These are phyloP conservation scores for Microcaecilia unicolor DNA, from an alignment of 2,797 vertebrate genomes.

Conservation along the genomic window DNA sequence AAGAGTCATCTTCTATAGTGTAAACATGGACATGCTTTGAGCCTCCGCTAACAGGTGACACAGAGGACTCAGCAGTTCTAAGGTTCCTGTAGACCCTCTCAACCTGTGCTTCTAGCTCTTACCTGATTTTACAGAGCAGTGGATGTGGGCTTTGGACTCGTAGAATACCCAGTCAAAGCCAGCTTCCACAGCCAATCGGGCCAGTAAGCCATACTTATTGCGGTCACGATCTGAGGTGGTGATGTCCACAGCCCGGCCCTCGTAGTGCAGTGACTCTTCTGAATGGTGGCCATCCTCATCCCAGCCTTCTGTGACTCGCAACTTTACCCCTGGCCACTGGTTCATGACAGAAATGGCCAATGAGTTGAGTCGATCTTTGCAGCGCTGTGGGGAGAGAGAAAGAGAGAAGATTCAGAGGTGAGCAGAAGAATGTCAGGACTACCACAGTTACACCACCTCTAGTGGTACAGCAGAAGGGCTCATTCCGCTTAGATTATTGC, in stretches of 20 bases:
- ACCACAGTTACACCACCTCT: too few species aligned
- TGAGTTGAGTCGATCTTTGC: slow-evolving; percentile 94
- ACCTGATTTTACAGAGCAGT: slow-evolving; percentile 98
- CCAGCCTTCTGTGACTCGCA: slow-evolving; percentile 96
- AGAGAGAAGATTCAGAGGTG: too few species aligned
- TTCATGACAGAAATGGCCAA: slow-evolving; percentile 98
- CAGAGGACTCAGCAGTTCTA: too few species aligned
- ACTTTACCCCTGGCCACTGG: slow-evolving; percentile 93
- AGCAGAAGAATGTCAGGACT: too few species aligned
- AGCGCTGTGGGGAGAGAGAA: slow-evolving; percentile 60
- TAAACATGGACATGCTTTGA: too few species aligned
- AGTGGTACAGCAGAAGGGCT: background rate
- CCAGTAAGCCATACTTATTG: slow-evolving; percentile 93
- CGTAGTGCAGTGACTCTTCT: slow-evolving; percentile 91
- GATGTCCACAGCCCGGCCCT: slow-evolving; percentile 92
- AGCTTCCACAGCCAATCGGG: slow-evolving; percentile 88
- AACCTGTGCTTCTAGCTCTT: slow-evolving; percentile 8
- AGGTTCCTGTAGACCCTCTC: too few species aligned
- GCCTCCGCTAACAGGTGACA: too few species aligned
- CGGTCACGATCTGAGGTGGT: slow-evolving; percentile 93
- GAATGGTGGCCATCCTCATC: slow-evolving; percentile 95
- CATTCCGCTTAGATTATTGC: background rate
- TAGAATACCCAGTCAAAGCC: slow-evolving; percentile 98
- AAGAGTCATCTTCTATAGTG: too few species aligned
- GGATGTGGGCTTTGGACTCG: slow-evolving; percentile 93